Evolutionary conservation across 2,113 vertebrate species (phyloP).

Genomic region (Phaethon lepturus): DNA sequence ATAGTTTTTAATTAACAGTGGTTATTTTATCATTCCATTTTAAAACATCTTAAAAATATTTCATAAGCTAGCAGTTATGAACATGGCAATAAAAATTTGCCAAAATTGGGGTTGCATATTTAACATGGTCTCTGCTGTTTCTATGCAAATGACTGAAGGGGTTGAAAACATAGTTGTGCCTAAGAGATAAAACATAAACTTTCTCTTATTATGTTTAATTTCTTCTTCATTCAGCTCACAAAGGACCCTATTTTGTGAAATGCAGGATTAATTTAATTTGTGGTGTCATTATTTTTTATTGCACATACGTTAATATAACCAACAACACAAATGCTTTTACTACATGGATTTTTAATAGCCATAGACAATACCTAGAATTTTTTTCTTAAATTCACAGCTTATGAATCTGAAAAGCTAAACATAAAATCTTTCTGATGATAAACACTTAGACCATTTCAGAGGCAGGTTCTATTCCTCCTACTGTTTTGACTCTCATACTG

Average conservation of each 20-base stretch:
- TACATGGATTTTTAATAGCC: neutral
- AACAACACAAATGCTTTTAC: neutral
- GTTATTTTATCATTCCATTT: neutral
- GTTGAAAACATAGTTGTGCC: neutral
- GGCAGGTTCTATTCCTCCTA: neutral
- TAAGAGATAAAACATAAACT: neutral
- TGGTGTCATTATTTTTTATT: neutral
- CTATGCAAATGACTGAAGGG: neutral
- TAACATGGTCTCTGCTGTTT: neutral
- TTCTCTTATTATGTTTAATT: neutral
- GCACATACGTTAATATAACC: neutral
- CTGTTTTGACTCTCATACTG: neutral
- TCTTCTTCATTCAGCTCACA: neutral
- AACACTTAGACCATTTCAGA: neutral
- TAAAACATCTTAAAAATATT: neutral
- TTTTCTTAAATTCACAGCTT: neutral
- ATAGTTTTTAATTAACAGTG: neutral
- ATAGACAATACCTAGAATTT: neutral
- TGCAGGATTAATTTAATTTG: neutral
- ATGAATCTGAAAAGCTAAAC: neutral
- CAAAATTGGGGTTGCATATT: neutral
- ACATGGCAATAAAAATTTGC: neutral
- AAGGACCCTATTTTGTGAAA: neutral
- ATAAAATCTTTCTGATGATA: neutral
- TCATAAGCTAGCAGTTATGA: neutral